Evolutionary conservation across 2,797 vertebrate species (phyloP).

Genomic region (Sphenodon punctatus): DNA sequence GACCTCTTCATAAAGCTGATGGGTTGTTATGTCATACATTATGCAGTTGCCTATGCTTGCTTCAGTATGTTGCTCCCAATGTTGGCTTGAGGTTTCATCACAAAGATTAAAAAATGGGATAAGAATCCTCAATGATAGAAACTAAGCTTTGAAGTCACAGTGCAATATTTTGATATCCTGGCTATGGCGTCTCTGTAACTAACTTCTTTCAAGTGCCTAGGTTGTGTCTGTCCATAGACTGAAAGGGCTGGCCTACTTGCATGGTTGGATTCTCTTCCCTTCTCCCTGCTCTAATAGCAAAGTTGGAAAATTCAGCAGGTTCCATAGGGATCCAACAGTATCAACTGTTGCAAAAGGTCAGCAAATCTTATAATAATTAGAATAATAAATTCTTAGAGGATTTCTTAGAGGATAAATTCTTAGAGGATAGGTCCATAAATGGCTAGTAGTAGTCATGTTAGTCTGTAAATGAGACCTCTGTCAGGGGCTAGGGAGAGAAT

Average conservation of each 20-base stretch:
- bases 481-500: no score
- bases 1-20: not conserved
- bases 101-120: not conserved
- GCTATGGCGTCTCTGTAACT: not conserved
- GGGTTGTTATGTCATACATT: not conserved
- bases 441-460: no score
- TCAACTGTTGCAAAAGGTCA: no score
- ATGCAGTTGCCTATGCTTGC: not conserved
- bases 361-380: no score
- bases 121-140: not conserved
- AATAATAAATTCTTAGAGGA: no score
- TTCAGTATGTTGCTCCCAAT: not conserved
- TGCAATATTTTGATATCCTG: not conserved
- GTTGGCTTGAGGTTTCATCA: not conserved
- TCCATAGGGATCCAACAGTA: no score
- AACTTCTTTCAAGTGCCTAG: not conserved
- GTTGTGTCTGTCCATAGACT: not conserved
- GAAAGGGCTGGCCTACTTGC: not conserved
- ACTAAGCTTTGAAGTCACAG: not conserved
- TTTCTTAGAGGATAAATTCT: no score
- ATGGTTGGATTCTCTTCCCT: no score
- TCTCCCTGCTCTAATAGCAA: no score
- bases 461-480: no score
- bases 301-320: no score
- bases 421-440: no score